Base-by-base conservation (phyloP, 2,113 vertebrate genomes). In the Aegotheles bennettii region DNA sequence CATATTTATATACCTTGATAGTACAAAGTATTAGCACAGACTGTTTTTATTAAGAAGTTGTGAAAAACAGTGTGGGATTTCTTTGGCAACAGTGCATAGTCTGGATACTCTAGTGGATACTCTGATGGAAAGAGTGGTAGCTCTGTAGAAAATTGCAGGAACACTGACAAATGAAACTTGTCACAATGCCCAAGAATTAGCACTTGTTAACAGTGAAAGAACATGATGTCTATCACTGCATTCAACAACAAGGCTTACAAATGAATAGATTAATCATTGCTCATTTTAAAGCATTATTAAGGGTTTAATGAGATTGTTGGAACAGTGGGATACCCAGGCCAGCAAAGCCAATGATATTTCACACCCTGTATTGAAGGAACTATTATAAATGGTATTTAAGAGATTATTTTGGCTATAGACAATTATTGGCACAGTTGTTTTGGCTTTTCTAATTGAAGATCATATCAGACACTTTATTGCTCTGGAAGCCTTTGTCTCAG, bases 151-250 rank as follows among this genome's bases (percentile, higher is more conserved):
- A 88, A 87, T 84, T 96, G 84, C 84, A 83, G 76, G 59, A 93
- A 95, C 40, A 33, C 51, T 94, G 87, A 95, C 87, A 88, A 97
- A 94, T 93, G 65, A 94, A 96, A 90, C 43, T 94, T 94, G 93
- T 93, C 90, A 96, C 71, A 70, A 78, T 80, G 93, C 95, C 87
- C 89, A 69, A 89, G 88, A 94, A 92, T 87, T 93, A 95, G 60
- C 36, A 87, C 91, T 94, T 82, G 82, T 54, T 96, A 95, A 75
- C 76, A 60, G 90, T 76, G 35, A 91, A 90, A 61, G 48, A 93
- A 89, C 60, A 36, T 47, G 67, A 73, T 81, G 69, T 64, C 95
- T 97, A 76, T 96, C 84, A 80, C 77, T 86, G 17, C 5, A 2
- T 94, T 97, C 71, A 93, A 81, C 78, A 87, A 78, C 64, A 59